Evolutionary conservation across 2,113 vertebrate species (phyloP), one percentile per base, ranked within the genome.

Genomic region (Grallaria varia): DNA sequence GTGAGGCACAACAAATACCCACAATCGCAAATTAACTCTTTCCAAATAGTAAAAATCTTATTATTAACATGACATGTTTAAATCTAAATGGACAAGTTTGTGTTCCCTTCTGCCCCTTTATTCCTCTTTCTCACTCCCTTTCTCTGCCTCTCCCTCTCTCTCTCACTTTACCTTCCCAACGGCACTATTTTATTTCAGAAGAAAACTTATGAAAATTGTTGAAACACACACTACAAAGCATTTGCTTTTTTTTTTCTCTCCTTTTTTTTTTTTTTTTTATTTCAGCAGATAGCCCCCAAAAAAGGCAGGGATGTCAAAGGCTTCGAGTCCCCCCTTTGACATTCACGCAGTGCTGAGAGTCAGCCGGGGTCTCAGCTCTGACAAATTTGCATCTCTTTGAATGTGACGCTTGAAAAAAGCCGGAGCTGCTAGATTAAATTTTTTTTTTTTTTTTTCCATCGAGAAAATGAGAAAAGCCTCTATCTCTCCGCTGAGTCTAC

Each of bases 401-500:
- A 99, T 99, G 98, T 99, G 99, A 99, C 97, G 98, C 98, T 98
- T 98, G 97, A 98, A 97, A 98, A 98, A 97, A 98, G 98, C 97
- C 97, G 23, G 97, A 98, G 98, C 98, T 98, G 98, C 98, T 99
- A 99, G 99, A 99, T 99, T 99, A 99, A 99, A 99, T 99, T 99
- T 98, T 98, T 98, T 98, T 92, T 92, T 92, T 42, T 96, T 98
- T 98, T 59, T 99, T 99, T 98, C 99, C 98, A 86, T 99, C 99
- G 99, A 99, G 99, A 99, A 99, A 99, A 99, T 99, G 99, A 99
- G 99, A 99, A 99, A 99, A 99, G 98, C 98, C 98, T 99, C 98
- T 99, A 99, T 99, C 99, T 99, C 98, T 98, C 96, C 0, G 97
- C 98, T 97, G 98, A 99, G 99, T 99, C 99, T 99, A 98, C 99